Evolutionary conservation across 2,113 vertebrate species (phyloP), one percentile per base, ranked within the genome.

Genomic region (Colistium nudipinnis): DNA sequence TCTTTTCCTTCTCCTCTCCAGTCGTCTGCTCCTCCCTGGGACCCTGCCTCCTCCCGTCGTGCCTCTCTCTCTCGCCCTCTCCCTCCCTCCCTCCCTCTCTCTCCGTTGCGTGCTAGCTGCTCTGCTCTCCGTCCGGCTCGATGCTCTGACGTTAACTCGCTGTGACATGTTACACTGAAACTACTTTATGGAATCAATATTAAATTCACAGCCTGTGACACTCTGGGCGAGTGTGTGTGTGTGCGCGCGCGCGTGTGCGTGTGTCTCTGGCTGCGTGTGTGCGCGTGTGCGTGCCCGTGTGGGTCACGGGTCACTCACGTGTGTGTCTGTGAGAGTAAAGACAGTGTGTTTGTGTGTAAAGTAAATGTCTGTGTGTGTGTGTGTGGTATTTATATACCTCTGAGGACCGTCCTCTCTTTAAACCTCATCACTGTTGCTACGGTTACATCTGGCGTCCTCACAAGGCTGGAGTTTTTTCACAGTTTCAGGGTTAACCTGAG

Each of bases 161-260:
- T 91, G 92, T 95, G 97, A 97, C 97, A 96, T 94, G 95, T 98
- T 98, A 96, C 95, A 98, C 95, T 95, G 94, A 98, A 98, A 97
- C 95, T 96, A 97, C 95, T 98, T 98, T 96, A 97, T 95, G 92
- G 95, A 96, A 97, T 98, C 96, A 97, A 99, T 98, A 97, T 97
- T 97, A 96, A 94, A 97, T 96, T 96, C 95, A 96, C 94, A 95
- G 93, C 91, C 92, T 94, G 93, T 94, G 95, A 96, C 95, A 96
- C 91, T 92, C 89, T 78, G 62, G 93, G 76, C 92, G 94, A 93
- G 88, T 94, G 81, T 76, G 19, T 48, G 36, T 53, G 67, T 54
- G 69, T 43, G 51, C 22, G 60, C 48, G 54, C 39, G 78, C 57
- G 63, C 60, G 36, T 38, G 69, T 63, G 67, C 56, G 73, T n/a